phyloP scores from a whole-genome alignment of 2,113 vertebrate species.

The Platysternon megacephalum region DNA sequence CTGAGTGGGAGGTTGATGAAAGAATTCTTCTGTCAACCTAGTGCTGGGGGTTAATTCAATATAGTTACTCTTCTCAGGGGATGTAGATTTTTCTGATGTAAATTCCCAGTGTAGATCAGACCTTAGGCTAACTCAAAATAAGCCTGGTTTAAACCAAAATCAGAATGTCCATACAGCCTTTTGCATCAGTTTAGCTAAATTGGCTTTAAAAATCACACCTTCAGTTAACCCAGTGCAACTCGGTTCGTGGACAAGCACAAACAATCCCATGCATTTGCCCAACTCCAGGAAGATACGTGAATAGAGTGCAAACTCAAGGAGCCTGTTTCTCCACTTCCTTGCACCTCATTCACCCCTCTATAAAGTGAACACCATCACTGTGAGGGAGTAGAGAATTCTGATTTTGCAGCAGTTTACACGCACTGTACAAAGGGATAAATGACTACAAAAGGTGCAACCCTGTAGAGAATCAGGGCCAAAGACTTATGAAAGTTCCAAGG shows the following conservation, averaged over 20 bases:
- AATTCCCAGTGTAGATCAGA: neutral
- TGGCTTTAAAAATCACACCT: constrained; percentile 28
- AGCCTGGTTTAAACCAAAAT: neutral
- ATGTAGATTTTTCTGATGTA: neutral
- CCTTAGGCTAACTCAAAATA: neutral
- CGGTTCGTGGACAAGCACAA: constrained; percentile 9
- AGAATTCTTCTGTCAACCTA: neutral
- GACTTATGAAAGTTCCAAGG: neutral
- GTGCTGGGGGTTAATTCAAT: neutral
- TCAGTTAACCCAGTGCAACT: constrained; percentile 17
- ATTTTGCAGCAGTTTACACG: neutral
- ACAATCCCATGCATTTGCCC: neutral
- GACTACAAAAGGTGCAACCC: neutral
- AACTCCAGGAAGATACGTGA: constrained; percentile 4
- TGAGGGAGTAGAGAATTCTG: neutral
- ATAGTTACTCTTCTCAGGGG: neutral
- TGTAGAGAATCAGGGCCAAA: neutral
- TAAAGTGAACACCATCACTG: neutral
- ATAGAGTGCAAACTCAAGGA: neutral
- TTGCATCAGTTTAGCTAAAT: constrained; percentile 15
- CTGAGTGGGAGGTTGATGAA: neutral
- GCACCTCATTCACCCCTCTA: neutral
- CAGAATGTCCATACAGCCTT: neutral
- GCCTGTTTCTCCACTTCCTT: neutral
- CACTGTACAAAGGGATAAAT: neutral